Evolutionary conservation across 2,797 vertebrate species (phyloP).

Genomic region (Xerus rutilus): DNA sequence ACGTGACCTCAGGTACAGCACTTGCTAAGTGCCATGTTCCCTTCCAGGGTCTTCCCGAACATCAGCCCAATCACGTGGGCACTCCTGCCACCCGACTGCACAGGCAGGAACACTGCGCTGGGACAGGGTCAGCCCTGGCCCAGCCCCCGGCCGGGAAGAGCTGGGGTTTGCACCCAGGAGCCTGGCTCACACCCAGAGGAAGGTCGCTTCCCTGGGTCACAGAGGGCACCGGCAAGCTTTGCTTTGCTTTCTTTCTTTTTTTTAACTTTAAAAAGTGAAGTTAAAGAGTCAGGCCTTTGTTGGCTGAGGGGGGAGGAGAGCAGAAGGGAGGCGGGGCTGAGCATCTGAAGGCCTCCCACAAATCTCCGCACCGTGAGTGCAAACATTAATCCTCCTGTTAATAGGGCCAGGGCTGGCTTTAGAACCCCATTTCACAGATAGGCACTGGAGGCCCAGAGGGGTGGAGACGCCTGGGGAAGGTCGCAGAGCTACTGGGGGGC

Average conservation of each 20-base stretch:
- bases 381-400: background rate
- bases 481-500: background rate
- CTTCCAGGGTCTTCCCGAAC: background rate
- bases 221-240: background rate
- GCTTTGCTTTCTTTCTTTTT: background rate
- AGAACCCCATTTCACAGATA: background rate
- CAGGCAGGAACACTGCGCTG: background rate
- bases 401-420: background rate
- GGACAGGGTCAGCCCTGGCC: background rate
- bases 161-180: too few relatives aligned
- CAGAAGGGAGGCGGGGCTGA: background rate
- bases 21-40: fast-evolving
- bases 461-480: background rate
- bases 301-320: background rate
- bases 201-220: background rate
- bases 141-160: too few relatives aligned
- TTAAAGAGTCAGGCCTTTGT: background rate
- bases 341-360: background rate
- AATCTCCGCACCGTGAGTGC: background rate
- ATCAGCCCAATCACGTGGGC: too few relatives aligned
- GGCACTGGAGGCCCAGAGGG: background rate
- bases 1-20: fast-evolving
- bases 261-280: background rate
- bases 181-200: fast-evolving
- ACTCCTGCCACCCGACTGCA: background rate